phyloP scores from a whole-genome alignment of 92 coral and sea anemone genomes.

The Galaxea fascicularis region DNA sequence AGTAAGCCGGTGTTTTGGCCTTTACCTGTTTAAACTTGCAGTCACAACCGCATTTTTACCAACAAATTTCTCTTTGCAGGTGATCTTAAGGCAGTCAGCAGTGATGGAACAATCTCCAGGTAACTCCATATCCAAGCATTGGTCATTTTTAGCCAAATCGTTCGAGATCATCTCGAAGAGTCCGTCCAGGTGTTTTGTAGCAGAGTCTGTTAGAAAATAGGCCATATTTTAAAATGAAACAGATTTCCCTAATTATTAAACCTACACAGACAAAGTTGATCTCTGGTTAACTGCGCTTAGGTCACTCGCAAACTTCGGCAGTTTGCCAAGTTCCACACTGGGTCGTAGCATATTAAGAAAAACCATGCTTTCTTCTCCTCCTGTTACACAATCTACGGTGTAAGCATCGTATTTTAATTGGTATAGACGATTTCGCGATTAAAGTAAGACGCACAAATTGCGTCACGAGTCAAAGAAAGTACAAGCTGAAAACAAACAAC shows the following conservation, averaged over 20 bases:
- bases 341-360: too few species aligned
- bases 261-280: too few species aligned
- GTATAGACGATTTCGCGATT: too few species aligned
- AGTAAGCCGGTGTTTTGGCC: too few species aligned
- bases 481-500: too few species aligned
- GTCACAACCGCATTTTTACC: constrained; percentile 6
- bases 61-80: constrained; percentile 12
- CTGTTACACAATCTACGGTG: too few species aligned
- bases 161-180: constrained; percentile 36
- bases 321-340: too few species aligned
- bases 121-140: constrained; percentile 35
- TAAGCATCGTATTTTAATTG: too few species aligned
- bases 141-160: constrained; percentile 47
- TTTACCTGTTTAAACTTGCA: constrained; percentile 28
- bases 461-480: too few species aligned
- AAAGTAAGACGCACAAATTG: too few species aligned
- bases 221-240: not conserved
- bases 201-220: constrained; percentile 24
- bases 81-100: constrained; percentile 39
- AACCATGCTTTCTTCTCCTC: too few species aligned
- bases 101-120: constrained; percentile 53
- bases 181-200: constrained; percentile 13
- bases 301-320: too few species aligned
- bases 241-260: not conserved
- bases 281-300: not conserved